Percentiles rank a stretch among this genome's conserved stretches.
phyloP scores from a whole-genome alignment of 2,797 vertebrate species.

The Peromyscus nudipes region DNA sequence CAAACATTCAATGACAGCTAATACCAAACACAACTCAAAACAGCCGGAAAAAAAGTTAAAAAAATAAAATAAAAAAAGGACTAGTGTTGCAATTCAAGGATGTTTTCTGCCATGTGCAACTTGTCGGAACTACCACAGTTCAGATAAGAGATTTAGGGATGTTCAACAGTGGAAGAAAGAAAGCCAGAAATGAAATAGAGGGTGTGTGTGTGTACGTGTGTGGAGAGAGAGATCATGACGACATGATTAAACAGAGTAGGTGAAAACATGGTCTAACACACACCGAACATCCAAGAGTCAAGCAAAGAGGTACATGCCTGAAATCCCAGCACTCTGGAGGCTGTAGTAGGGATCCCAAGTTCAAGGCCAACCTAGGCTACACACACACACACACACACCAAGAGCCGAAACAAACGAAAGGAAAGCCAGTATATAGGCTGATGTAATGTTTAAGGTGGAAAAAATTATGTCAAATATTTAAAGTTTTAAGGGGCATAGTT shows the following conservation, averaged over 20 bases:
- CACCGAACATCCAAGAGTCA: neutral
- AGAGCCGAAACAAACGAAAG: no score
- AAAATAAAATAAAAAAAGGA: neutral
- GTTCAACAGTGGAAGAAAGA: neutral
- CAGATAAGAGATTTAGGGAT: slow-evolving; percentile 30
- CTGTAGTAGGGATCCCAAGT: neutral
- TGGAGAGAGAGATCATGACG: neutral
- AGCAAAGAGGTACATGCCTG: neutral
- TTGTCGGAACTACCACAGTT: slow-evolving; percentile 17
- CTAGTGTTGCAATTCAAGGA: neutral
- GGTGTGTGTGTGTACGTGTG: neutral
- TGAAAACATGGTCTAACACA: neutral
- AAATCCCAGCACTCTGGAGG: neutral
- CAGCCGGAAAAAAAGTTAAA: neutral
- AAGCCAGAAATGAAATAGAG: slow-evolving; percentile 3
- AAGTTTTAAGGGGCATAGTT: neutral
- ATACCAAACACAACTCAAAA: neutral
- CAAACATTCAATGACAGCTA: neutral
- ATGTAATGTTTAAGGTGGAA: slow-evolving; percentile 5
- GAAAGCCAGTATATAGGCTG: neutral
- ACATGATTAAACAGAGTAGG: neutral
- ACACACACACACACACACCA: neutral
- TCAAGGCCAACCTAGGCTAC: neutral
- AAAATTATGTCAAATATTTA: slow-evolving; percentile 12
- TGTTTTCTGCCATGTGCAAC: neutral